phyloP scores from a whole-genome alignment of 1,140 invertebrate species.

The Panagrolaimus sp. region DNA sequence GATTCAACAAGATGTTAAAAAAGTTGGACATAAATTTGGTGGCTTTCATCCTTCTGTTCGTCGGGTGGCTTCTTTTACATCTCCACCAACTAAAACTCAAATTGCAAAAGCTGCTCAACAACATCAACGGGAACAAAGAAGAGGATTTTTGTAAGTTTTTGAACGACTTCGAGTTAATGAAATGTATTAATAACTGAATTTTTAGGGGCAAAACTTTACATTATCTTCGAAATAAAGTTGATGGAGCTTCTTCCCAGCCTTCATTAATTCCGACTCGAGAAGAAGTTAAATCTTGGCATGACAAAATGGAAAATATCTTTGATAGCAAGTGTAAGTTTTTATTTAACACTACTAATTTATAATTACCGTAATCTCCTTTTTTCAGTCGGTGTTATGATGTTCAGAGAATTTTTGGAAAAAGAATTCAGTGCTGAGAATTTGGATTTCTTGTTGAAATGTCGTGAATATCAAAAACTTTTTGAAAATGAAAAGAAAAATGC shows the following conservation, averaged over 20 bases:
- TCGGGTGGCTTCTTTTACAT: conserved; percentile 30
- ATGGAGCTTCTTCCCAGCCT: neutral
- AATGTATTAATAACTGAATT: conserved; percentile 9
- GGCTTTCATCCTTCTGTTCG: conserved; percentile 18
- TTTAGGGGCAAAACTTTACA: conserved; percentile 24
- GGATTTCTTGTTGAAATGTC: conserved; percentile 43
- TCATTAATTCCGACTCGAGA: neutral
- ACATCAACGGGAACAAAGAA: neutral
- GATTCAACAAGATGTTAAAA: conserved; percentile 12
- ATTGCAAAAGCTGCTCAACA: neutral
- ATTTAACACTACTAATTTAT: conserved; percentile 15
- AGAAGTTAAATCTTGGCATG: conserved; percentile 10
- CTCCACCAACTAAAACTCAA: neutral
- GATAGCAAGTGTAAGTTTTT: conserved; percentile 39
- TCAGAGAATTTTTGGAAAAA: conserved; percentile 40
- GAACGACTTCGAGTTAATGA: neutral
- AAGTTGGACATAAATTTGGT: neutral
- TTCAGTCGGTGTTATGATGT: conserved; percentile 35
- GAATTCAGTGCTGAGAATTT: conserved; percentile 41
- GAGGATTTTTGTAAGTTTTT: conserved; percentile 10
- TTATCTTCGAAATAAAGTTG: conserved; percentile 8
- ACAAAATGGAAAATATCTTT: conserved; percentile 28
- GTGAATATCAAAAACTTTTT: conserved; percentile 42
- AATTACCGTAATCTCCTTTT: conserved; percentile 12
- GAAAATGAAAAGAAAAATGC: conserved; percentile 27